Percentiles rank a stretch among this genome's conserved stretches.
Evolutionary conservation across 2,113 vertebrate species (phyloP).

Genomic region (Apus apus): DNA sequence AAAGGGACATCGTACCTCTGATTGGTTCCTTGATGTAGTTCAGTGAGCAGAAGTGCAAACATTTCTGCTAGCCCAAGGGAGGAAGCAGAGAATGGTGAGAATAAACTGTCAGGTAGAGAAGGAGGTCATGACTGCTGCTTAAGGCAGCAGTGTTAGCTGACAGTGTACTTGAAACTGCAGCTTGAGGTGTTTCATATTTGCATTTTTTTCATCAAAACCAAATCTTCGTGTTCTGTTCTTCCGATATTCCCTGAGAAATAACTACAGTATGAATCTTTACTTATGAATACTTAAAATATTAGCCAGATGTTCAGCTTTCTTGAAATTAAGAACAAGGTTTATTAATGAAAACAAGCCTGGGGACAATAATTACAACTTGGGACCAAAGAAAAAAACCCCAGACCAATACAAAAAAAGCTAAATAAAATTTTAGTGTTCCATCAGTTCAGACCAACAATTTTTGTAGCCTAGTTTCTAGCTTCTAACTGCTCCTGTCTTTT

Average conservation of each 20-base stretch:
- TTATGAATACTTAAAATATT: background rate
- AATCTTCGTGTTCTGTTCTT: background rate
- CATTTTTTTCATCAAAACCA: constrained; percentile 41
- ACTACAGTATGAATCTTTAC: background rate
- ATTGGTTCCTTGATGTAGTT: constrained; percentile 44
- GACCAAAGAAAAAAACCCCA: background rate
- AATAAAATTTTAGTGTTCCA: background rate
- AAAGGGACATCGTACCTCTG: background rate
- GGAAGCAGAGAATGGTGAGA: background rate
- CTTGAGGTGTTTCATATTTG: constrained; percentile 19
- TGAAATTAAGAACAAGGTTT: background rate
- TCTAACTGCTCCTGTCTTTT: background rate
- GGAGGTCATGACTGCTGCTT: constrained; percentile 41
- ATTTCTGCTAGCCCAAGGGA: constrained; percentile 52
- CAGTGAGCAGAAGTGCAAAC: constrained; percentile 31
- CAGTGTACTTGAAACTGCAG: background rate
- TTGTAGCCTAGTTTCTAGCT: background rate
- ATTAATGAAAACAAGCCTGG: background rate
- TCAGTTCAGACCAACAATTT: background rate
- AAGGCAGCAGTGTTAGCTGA: background rate
- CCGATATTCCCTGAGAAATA: background rate
- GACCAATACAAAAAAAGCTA: background rate
- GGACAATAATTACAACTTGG: background rate
- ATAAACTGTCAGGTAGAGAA: constrained; percentile 52
- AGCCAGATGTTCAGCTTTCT: background rate